phyloP scores from a whole-genome alignment of 2,888 invertebrate genomes.

The Trypoxylon attenuatum region DNA sequence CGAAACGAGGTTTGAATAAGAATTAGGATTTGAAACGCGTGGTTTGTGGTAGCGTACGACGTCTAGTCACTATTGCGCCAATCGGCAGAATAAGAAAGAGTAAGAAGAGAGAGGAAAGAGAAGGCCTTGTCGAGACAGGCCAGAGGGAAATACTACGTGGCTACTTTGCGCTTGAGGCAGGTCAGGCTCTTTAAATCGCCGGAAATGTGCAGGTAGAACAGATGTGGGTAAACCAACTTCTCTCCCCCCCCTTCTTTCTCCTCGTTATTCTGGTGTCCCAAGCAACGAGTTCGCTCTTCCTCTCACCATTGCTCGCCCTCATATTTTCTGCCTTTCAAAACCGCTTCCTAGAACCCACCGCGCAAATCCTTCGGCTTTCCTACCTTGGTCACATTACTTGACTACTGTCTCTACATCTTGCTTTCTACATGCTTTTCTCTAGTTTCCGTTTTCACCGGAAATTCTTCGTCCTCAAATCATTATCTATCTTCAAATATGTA shows the following conservation, averaged over 20 bases:
- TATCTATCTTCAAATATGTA: no score
- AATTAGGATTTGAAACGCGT: no score
- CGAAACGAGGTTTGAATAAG: no score
- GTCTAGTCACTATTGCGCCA: no score
- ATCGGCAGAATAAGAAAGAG: neutral
- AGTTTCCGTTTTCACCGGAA: no score
- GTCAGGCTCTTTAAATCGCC: conserved; percentile 38
- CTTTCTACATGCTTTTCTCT: no score
- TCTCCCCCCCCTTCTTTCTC: neutral
- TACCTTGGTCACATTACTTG: no score
- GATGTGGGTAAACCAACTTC: conserved; percentile 18
- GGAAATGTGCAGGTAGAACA: conserved; percentile 41
- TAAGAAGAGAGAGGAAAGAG: neutral
- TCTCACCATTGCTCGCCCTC: conserved; percentile 5
- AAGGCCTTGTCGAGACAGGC: no score
- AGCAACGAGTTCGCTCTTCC: neutral
- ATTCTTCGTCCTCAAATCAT: no score
- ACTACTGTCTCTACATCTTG: no score
- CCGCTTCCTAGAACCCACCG: conserved; percentile 12
- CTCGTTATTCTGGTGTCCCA: neutral
- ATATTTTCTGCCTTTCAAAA: conserved; percentile 31
- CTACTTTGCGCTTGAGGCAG: conserved; percentile 26
- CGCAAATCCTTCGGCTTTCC: no score
- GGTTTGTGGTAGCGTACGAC: no score
- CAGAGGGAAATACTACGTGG: neutral